Evolutionary conservation across 1,140 invertebrate genomes (phyloP).

Genomic region (Lethocerus indicus): DNA sequence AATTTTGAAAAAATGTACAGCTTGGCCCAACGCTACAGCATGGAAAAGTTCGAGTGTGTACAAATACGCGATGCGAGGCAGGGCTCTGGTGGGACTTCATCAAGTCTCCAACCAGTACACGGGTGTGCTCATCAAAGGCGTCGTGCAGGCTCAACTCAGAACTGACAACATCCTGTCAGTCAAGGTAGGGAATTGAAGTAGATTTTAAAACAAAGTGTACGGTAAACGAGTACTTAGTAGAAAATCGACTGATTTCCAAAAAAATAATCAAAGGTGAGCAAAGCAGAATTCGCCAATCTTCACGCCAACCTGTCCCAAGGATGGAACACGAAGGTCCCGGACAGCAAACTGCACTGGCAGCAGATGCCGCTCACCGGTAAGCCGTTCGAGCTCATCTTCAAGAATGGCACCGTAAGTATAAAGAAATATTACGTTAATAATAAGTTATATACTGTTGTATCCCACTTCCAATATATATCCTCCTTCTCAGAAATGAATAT

Average conservation of each 20-base stretch:
- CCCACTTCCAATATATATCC: too few species aligned
- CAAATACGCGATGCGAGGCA: slow-evolving; percentile 35
- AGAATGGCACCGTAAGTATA: slow-evolving; percentile 34
- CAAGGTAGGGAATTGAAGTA: too few species aligned
- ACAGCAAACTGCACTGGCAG: slow-evolving; percentile 29
- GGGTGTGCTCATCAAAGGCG: slow-evolving; percentile 34
- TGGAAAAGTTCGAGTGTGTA: slow-evolving; percentile 39
- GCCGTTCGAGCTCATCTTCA: slow-evolving; percentile 37
- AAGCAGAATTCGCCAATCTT: slow-evolving; percentile 33
- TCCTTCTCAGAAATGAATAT: too few species aligned
- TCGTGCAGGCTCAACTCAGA: slow-evolving; percentile 31
- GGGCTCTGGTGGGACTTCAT: slow-evolving; percentile 33
- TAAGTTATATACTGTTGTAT: too few species aligned
- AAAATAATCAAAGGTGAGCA: too few species aligned
- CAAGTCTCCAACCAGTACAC: slow-evolving; percentile 30
- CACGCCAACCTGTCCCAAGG: slow-evolving; percentile 30
- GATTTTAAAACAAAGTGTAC: too few species aligned
- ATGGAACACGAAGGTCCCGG: slow-evolving; percentile 26
- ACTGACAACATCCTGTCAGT: slow-evolving; percentile 25
- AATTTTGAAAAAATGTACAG: too few species aligned
- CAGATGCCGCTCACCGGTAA: slow-evolving; percentile 29
- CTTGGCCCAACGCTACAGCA: too few species aligned
- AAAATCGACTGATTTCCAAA: too few species aligned
- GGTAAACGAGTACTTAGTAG: too few species aligned
- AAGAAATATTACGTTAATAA: too few species aligned